Evolutionary conservation across 2,113 vertebrate species (phyloP).

Genomic region (Carettochelys insculpta): DNA sequence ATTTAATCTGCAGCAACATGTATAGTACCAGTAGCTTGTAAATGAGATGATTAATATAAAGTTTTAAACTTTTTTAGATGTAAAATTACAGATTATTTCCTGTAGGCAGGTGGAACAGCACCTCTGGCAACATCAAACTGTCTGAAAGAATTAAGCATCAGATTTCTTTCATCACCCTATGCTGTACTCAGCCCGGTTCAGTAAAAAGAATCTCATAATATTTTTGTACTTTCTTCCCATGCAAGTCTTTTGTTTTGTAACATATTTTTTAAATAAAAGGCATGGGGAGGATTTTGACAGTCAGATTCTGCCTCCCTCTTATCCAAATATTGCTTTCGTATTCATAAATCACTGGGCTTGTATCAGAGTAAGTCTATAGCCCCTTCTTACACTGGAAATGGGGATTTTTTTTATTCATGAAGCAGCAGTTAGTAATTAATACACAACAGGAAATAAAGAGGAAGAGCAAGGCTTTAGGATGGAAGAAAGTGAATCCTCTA

Average conservation of each 20-base stretch:
- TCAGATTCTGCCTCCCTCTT: neutral
- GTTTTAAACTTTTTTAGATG: slow-evolving; percentile 27
- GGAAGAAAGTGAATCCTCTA: neutral
- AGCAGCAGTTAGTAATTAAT: neutral
- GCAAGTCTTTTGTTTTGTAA: neutral
- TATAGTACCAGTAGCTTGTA: slow-evolving; percentile 60
- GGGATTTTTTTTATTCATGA: neutral
- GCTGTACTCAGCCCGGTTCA: slow-evolving; percentile 36
- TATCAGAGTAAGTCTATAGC: neutral
- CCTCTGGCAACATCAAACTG: slow-evolving; percentile 63
- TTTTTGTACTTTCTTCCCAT: slow-evolving; percentile 18
- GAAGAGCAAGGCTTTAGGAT: neutral
- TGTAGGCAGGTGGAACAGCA: slow-evolving; percentile 63
- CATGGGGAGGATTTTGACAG: neutral
- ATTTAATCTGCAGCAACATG: slow-evolving; percentile 68
- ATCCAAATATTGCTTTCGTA: neutral
- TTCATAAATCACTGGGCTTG: neutral
- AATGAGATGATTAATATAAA: slow-evolving; percentile 62
- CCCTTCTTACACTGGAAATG: neutral
- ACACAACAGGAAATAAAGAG: neutral
- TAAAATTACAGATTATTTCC: slow-evolving; percentile 58
- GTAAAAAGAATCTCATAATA: slow-evolving; percentile 48
- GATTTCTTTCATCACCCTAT: slow-evolving; percentile 55
- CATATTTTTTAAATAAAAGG: slow-evolving; percentile 27
- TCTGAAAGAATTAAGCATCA: slow-evolving; percentile 54